These are phyloP conservation scores for Eclectus roratus DNA, from an alignment of 2,113 vertebrate species.

Conservation along the genomic window DNA sequence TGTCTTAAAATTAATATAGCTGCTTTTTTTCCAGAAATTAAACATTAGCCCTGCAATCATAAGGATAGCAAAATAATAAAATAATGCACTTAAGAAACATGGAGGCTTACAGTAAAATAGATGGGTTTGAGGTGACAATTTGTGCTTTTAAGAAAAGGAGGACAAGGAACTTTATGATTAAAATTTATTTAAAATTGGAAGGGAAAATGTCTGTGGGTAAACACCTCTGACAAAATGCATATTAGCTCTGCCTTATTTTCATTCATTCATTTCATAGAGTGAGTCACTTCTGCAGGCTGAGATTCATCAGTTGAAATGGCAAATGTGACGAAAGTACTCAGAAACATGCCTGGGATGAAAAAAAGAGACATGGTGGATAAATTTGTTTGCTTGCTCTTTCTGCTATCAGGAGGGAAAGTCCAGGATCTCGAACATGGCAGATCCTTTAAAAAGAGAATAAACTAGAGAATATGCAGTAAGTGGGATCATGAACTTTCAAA, in stretches of 20 bases:
- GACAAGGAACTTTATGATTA: neutral
- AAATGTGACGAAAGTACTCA: neutral
- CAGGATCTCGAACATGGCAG: neutral
- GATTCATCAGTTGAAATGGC: neutral
- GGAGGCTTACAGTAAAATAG: neutral
- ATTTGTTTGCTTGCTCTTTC: neutral
- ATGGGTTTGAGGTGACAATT: slow-evolving; percentile 1
- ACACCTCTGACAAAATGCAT: neutral
- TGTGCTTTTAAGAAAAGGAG: neutral
- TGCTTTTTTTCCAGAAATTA: neutral
- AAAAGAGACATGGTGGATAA: neutral
- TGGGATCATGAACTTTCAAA: neutral
- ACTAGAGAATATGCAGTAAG: neutral
- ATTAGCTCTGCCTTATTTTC: neutral
- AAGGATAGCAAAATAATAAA: neutral
- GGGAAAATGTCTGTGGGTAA: neutral
- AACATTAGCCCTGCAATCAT: neutral
- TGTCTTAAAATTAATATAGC: neutral
- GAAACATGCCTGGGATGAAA: neutral
- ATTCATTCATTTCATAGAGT: neutral
- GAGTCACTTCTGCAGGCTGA: neutral
- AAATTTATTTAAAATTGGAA: neutral
- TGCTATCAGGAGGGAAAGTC: neutral
- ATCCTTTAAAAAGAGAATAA: neutral
- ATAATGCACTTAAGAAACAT: neutral